Conservation (phyloP, 1,140 invertebrate genomes). For the Platyura marginata region DNA sequence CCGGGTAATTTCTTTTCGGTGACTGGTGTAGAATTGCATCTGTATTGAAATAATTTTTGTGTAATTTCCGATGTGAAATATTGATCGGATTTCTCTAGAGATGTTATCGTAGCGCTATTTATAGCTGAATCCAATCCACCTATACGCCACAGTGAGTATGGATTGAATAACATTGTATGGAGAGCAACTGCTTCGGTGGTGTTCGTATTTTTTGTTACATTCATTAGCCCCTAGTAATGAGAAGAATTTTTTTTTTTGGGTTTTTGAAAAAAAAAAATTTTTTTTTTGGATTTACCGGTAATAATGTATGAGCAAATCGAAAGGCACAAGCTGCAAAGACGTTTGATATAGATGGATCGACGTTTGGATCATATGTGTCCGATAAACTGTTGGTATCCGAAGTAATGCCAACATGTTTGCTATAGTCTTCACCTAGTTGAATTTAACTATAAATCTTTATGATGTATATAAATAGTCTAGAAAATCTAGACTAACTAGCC, state of each 20-base stretch:
- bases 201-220: conserved; percentile 9
- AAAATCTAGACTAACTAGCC: neutral
- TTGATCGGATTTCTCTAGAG: conserved; percentile 43
- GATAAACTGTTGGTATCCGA: conserved; percentile 37
- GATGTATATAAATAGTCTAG: neutral
- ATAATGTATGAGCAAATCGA: conserved; percentile 75
- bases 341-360: conserved; percentile 74
- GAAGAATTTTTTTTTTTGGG: no score
- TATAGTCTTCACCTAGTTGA: conserved; percentile 33
- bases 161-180: conserved; percentile 67
- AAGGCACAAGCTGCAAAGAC: conserved; percentile 82
- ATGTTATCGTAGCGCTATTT: conserved; percentile 39
- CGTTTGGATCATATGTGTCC: conserved; percentile 42
- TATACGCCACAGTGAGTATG: conserved; percentile 47
- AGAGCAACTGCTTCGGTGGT: conserved; percentile 48
- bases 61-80: conserved; percentile 48
- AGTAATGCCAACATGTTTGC: conserved; percentile 35
- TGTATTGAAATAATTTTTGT: conserved; percentile 41
- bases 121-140: conserved; percentile 39
- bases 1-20: conserved; percentile 24
- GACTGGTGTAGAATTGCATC: conserved; percentile 1
- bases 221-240: neutral
- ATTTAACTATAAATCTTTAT: neutral
- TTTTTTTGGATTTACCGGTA: no score
- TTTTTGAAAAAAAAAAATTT: conserved; percentile 4